Conservation (phyloP, 2,113 vertebrate species). For the Nesogale talazaci region DNA sequence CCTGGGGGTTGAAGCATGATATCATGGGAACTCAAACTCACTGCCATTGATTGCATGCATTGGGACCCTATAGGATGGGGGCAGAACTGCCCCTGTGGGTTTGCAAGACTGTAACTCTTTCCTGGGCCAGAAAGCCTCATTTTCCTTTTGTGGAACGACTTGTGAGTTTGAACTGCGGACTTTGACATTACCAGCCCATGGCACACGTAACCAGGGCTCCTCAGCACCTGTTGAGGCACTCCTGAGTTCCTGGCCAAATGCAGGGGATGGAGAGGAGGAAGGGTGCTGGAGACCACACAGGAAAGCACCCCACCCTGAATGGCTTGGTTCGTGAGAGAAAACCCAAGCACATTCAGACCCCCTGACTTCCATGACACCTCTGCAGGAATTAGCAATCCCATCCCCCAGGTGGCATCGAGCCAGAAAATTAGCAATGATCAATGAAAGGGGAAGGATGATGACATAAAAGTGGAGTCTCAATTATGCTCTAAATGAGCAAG, state of each 20-base stretch:
- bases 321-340: neutral
- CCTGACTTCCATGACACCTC: neutral
- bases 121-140: too few relatives aligned
- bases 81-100: too few relatives aligned
- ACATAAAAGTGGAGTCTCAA: constrained; percentile 79
- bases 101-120: too few relatives aligned
- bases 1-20: neutral
- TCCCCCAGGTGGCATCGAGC: constrained; percentile 65
- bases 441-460: constrained; percentile 79
- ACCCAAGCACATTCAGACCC: neutral
- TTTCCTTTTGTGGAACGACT: too few relatives aligned
- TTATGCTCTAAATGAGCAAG: constrained; percentile 74
- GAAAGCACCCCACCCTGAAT: neutral
- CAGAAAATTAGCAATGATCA: constrained; percentile 81
- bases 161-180: too few relatives aligned
- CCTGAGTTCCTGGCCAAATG: neutral
- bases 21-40: too few relatives aligned
- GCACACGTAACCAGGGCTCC: neutral
- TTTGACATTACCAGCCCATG: too few relatives aligned
- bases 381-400: constrained; percentile 61
- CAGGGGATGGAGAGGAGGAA: neutral
- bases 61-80: too few relatives aligned
- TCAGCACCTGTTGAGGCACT: neutral
- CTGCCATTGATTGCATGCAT: too few relatives aligned
- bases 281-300: neutral